Evolutionary conservation across 2,888 invertebrate genomes (phyloP).

Genomic region (Cheilosia urbana): DNA sequence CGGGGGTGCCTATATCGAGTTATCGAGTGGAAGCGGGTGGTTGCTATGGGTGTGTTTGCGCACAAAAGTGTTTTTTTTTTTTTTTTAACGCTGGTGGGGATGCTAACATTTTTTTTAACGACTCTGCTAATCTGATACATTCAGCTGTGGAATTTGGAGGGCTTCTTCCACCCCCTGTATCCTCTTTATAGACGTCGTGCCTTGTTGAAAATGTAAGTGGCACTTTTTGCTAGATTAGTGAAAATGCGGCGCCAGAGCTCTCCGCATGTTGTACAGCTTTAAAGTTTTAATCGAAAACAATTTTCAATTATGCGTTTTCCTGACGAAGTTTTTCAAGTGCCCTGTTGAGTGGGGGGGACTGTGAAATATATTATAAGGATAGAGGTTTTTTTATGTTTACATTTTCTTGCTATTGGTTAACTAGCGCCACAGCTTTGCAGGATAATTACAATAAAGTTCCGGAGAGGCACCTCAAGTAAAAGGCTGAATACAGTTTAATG

Average conservation of each 20-base stretch:
- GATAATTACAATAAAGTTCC: conserved; percentile 20
- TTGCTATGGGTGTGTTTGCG: not conserved
- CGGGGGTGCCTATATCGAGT: conserved; percentile 13
- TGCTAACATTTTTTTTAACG: conserved; percentile 30
- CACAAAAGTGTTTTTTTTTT: conserved; percentile 29
- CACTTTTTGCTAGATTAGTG: conserved; percentile 16
- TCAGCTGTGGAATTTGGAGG: conserved; percentile 44
- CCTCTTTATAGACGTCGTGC: not conserved
- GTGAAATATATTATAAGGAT: not conserved
- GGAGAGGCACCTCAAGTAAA: conserved; percentile 23
- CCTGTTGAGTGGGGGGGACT: no score
- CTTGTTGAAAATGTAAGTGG: conserved; percentile 26
- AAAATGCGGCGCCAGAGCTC: not conserved
- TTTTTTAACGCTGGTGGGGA: not conserved
- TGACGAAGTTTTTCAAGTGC: not conserved
- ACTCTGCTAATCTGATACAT: conserved; percentile 54
- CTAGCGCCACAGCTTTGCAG: conserved; percentile 2
- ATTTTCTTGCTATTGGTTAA: conserved; percentile 19
- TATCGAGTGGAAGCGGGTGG: not conserved
- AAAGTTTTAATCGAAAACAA: conserved; percentile 60
- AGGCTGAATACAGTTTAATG: conserved; percentile 16
- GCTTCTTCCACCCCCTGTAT: not conserved
- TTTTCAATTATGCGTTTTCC: conserved; percentile 56
- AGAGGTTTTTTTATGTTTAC: not conserved
- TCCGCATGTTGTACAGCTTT: conserved; percentile 10